Evolutionary conservation across 2,888 invertebrate species (phyloP).

Genomic region (Salpingus planirostris): DNA sequence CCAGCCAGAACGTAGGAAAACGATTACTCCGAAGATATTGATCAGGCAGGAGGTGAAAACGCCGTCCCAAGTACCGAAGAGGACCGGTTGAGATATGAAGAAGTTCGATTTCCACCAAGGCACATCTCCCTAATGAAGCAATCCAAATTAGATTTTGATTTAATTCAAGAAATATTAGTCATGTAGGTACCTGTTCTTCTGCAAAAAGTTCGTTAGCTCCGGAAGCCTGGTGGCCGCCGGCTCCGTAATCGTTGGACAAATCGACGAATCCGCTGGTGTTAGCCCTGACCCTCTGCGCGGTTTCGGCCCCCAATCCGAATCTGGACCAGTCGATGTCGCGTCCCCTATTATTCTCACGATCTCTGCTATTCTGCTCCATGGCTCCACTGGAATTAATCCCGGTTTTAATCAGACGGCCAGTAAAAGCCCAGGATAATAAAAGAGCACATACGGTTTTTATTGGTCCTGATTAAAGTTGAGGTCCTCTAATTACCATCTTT

Average conservation of each 20-base stretch:
- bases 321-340: constrained; percentile 48
- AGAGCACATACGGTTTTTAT: too few species aligned
- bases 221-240: constrained; percentile 75
- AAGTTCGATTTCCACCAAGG: constrained; percentile 98
- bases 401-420: neutral
- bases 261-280: constrained; percentile 70
- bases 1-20: constrained; percentile 95
- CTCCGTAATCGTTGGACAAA: constrained; percentile 64
- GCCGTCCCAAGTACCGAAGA: constrained; percentile 97
- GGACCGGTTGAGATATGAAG: constrained; percentile 89
- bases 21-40: constrained; percentile 96
- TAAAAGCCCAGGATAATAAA: too few species aligned
- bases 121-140: constrained; percentile 56
- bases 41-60: constrained; percentile 96
- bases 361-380: constrained; percentile 5
- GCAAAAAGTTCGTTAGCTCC: constrained; percentile 87
- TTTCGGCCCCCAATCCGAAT: constrained; percentile 45
- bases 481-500: too few species aligned
- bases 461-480: too few species aligned
- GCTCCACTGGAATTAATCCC: too few species aligned
- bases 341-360: constrained; percentile 21
- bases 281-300: constrained; percentile 45
- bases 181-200: constrained; percentile 82
- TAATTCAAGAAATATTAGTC: constrained; percentile 4
- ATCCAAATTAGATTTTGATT: constrained; percentile 1